Conservation (phyloP, 1,140 invertebrate genomes). For the Pinna nobilis region DNA sequence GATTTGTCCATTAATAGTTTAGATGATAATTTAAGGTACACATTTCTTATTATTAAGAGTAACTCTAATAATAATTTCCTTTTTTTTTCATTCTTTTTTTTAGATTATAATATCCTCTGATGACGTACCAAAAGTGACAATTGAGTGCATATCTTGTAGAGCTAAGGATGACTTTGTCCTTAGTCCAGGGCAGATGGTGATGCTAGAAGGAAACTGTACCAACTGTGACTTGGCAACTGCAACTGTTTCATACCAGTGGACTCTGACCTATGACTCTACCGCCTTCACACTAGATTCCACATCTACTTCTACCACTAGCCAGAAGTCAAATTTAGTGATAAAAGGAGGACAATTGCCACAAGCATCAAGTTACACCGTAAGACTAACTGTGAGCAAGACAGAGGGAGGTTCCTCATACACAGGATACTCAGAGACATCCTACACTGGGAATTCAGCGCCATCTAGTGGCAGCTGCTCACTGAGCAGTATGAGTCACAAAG, state of each 20-base stretch:
- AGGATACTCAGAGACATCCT: slow-evolving; percentile 28
- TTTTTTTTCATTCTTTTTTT: slow-evolving; percentile 34
- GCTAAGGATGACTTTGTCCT: slow-evolving; percentile 42
- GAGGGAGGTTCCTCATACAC: slow-evolving; percentile 9
- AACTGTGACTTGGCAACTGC: slow-evolving; percentile 39
- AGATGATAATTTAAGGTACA: neutral
- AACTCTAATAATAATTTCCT: too few relatives aligned
- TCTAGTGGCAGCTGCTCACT: slow-evolving; percentile 49
- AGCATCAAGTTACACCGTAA: slow-evolving; percentile 49
- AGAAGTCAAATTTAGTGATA: slow-evolving; percentile 49
- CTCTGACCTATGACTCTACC: slow-evolving; percentile 15
- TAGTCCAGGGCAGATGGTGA: slow-evolving; percentile 45
- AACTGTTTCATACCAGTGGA: slow-evolving; percentile 52
- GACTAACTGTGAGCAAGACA: slow-evolving; percentile 38
- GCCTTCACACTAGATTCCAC: slow-evolving; percentile 18
- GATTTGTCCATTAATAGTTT: neutral
- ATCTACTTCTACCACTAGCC: slow-evolving; percentile 47
- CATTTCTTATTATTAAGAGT: neutral
- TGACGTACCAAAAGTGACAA: slow-evolving; percentile 48
- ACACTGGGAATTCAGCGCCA: slow-evolving; percentile 51
- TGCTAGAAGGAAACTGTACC: slow-evolving; percentile 51
- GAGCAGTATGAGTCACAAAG: slow-evolving; percentile 20
- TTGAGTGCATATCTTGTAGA: slow-evolving; percentile 58
- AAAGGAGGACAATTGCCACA: slow-evolving; percentile 32
- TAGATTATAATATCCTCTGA: slow-evolving; percentile 45